Base-by-base conservation (phyloP, 53 echinoderm and acorn worm genomes). In the Mesocentrotus franciscanus region DNA sequence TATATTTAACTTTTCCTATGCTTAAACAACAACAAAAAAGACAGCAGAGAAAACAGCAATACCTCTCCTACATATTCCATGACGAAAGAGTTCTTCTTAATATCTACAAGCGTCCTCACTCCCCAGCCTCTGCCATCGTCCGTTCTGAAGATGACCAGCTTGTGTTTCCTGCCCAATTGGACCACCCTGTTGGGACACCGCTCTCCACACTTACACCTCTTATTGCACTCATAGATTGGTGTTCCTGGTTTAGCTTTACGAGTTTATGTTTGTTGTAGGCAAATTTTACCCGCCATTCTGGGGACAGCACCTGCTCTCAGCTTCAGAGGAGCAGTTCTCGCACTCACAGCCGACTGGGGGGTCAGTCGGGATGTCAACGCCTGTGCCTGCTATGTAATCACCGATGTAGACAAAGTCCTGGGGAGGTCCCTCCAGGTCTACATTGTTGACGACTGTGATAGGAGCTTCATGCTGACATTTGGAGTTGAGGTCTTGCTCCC, bases 31-130 rank as follows among this genome's bases (percentile, higher is more conserved):
- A 62, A 30, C 10, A 32, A 74, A 74, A 9, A 74, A 72, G 29
- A 29, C 9, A 72, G 30, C 9, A 72, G 12, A 72, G 72, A 30
- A 32, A 30, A 12, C 0, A 74, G 32, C 15, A 71, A 56, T 96
- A 99, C 99, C 99, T 99, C 99, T 90, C 99, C 99, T 60, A 99
- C 99, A 94, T 99, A 99, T 79, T 99, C 99, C 99, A 99, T 99
- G 59, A 99, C 97, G 95, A 99, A 99, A 29, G 97, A 93, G 72
- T 97, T 99, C 96, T 98, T 98, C 95, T 93, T 96, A 94, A 99
- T 99, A 66, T 97, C 93, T 57, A 95, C 74, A 26, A 99, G 96
- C 5, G 97, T 97, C 91, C 95, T 96, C 70, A 99, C 99, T 1
- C 99, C 99, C 99, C 99, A 99, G 58, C 99, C 99, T 59, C 99